Evolutionary conservation across 2,113 vertebrate genomes (phyloP).

Genomic region (Capreolus pygargus): DNA sequence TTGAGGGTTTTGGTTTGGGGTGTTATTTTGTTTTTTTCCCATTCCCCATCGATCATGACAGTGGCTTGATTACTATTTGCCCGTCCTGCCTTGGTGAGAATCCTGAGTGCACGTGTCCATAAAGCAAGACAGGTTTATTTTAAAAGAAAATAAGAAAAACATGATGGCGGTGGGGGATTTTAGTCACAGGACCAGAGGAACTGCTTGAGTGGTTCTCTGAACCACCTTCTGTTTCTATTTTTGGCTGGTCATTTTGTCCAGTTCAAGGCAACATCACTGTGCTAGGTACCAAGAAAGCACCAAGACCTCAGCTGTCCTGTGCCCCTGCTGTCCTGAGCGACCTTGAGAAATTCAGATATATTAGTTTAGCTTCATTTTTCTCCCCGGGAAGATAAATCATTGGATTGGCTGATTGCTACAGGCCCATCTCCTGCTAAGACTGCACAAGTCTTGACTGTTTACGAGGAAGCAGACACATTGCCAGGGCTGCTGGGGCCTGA

Average conservation of each 20-base stretch:
- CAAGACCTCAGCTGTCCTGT: neutral
- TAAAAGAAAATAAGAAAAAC: neutral
- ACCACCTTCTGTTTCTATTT: neutral
- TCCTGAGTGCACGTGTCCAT: neutral
- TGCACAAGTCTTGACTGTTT: neutral
- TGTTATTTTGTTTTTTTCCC: neutral
- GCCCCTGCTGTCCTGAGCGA: neutral
- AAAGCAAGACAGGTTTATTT: neutral
- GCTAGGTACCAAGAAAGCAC: neutral
- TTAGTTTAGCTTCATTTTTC: neutral
- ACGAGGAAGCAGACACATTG: accelerated
- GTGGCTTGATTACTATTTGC: neutral
- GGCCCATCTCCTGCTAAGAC: neutral
- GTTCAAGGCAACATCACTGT: neutral
- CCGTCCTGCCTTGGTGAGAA: neutral
- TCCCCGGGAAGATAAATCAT: neutral
- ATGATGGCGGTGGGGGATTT: neutral
- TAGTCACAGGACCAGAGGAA: neutral
- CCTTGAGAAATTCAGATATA: neutral
- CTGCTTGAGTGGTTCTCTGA: neutral
- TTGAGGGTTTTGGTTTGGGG: neutral
- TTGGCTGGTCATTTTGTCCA: neutral
- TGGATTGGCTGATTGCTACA: neutral
- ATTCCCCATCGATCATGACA: neutral
- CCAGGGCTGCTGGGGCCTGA: neutral